These are phyloP conservation scores for Brachionus sp. DNA, from an alignment of 1,140 invertebrate genomes.

Conservation along the genomic window DNA sequence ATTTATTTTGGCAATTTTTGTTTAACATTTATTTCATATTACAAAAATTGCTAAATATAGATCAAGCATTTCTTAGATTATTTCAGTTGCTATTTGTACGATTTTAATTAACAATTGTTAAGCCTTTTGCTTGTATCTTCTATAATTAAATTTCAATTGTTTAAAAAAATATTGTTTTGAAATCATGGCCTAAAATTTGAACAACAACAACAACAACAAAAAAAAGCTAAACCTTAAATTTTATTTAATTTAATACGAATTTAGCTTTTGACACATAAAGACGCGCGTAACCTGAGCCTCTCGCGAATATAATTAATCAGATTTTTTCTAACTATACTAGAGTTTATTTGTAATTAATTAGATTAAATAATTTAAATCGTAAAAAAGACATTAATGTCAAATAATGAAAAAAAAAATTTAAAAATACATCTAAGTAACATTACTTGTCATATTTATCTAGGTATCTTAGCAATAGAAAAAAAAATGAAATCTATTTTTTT, in stretches of 20 bases:
- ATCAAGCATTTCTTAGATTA: slow-evolving; percentile 3
- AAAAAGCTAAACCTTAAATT: background rate
- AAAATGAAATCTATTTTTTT: too few species aligned
- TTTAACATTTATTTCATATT: slow-evolving; percentile 12
- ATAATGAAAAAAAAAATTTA: too few species aligned
- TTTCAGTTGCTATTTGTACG: slow-evolving; percentile 1
- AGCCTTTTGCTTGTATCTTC: slow-evolving; percentile 6
- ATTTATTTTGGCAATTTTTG: background rate
- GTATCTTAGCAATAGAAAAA: background rate
- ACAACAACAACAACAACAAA: background rate
- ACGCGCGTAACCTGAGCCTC: background rate
- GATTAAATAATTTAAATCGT: background rate
- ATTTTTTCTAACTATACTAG: background rate
- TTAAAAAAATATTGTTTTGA: background rate
- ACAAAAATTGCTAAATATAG: background rate
- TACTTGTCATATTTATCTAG: background rate
- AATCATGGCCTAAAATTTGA: background rate
- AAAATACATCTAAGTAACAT: background rate
- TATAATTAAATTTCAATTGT: slow-evolving; percentile 4
- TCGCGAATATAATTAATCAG: background rate
- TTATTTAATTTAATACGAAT: background rate
- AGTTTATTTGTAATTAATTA: background rate
- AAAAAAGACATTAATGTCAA: background rate
- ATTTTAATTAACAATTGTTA: slow-evolving; percentile 7
- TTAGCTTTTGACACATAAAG: slow-evolving; percentile 2